Base-by-base conservation (phyloP, 2,113 vertebrate genomes). In the Dolichallabes microphthalmus region DNA sequence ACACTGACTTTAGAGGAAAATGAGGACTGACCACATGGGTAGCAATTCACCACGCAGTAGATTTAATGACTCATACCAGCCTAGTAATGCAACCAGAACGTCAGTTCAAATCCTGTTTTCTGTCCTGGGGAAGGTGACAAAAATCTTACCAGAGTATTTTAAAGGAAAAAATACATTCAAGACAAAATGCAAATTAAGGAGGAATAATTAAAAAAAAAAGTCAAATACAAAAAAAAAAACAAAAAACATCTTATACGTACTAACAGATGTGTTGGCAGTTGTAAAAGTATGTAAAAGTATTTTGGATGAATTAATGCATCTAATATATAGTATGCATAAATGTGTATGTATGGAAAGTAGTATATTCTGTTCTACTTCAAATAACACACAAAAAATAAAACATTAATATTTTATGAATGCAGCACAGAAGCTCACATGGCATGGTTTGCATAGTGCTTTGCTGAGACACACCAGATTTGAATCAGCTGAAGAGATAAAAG, bases 401-500 rank as follows among this genome's bases (percentile, higher is more conserved):
- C 6, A n/a, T 52, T 13, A 45, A 25, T 82, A 32, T 79, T 55
- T n/a, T n/a, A 76, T 76, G 2, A 73, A 84, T 82, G 63, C 61
- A 75, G 53, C 53, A 55, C 17, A 50, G 53, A 35, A 52, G 45
- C 30, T 39, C 14, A n/a, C 32, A 12, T 19, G 61, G 80, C 52
- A 80, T 32, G 79, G 74, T 58, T 60, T 53, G 63, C 45, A 52
- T 61, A 30, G 58, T 30, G 52, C 53, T 68, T 76, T 80, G 68
- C 74, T 30, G 75, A 80, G 52, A 85, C 52, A 63, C 77, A 81
- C 52, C 80, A 87, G 57, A 79, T 82, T 63, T 79, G 45, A 75
- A 64, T 83, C 45, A 85, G 61, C 20, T 75, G 63, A 83, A 76
- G 73, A 81, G 64, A 88, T 85, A 85, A 85, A 83, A 87, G 50